Conservation (phyloP, 1,140 invertebrate species). For the Thaumetopoea pityocampa region DNA sequence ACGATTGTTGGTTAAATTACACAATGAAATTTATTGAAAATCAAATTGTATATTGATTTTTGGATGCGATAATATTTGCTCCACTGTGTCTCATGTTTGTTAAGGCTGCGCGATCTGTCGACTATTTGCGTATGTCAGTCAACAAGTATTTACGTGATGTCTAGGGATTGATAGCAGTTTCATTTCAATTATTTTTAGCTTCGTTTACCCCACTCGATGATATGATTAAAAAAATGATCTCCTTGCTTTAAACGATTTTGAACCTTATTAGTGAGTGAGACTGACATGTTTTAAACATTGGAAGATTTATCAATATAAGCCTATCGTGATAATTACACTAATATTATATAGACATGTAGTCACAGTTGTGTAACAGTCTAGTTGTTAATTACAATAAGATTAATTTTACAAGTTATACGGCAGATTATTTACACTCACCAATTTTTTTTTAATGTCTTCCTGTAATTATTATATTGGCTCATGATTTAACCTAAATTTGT, state of each 20-base stretch:
- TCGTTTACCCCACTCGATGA: constrained; percentile 6
- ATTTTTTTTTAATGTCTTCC: too few species aligned
- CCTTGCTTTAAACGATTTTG: too few species aligned
- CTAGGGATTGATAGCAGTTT: not conserved
- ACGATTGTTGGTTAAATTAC: not conserved
- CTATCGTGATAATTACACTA: not conserved
- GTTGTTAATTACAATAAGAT: too few species aligned
- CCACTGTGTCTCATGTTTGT: not conserved
- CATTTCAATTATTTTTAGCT: constrained; percentile 2
- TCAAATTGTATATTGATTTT: not conserved
- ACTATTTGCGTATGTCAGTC: constrained; percentile 2
- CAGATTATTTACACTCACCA: too few species aligned
- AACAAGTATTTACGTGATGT: constrained; percentile 9
- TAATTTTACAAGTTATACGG: too few species aligned
- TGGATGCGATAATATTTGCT: not conserved
- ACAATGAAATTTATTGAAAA: not conserved
- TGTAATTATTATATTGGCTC: too few species aligned
- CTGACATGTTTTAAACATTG: not conserved
- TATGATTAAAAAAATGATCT: constrained; percentile 10
- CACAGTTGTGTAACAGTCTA: too few species aligned
- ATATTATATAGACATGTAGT: constrained; percentile 1
- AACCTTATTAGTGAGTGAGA: constrained; percentile 1
- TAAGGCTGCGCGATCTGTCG: constrained; percentile 9
- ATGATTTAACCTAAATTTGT: too few species aligned
- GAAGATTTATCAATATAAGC: not conserved